These are phyloP conservation scores for Egretta garzetta DNA, from an alignment of 2,113 vertebrate species.

Conservation along the genomic window DNA sequence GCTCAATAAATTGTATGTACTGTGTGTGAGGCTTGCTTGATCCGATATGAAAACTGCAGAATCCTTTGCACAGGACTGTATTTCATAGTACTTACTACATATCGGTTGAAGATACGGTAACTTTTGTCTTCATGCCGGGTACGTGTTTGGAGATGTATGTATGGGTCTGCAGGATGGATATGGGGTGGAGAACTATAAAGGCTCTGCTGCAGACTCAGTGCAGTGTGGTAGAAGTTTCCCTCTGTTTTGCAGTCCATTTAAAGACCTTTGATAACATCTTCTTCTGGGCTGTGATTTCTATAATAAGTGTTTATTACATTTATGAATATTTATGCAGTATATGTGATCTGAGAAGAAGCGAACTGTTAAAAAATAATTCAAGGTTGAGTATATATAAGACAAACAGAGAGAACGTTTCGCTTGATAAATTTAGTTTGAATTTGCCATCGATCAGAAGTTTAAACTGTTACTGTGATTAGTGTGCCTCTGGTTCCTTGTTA, in stretches of 20 bases:
- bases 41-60: background rate
- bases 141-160: accelerated
- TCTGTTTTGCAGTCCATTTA: background rate
- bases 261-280: background rate
- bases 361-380: background rate
- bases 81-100: background rate
- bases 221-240: background rate
- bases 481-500: background rate
- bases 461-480: background rate
- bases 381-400: background rate
- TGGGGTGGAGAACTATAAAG: background rate
- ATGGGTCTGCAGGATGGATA: background rate
- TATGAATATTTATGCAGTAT: background rate
- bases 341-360: background rate
- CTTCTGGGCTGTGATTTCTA: background rate
- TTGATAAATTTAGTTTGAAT: background rate
- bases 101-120: background rate
- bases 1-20: accelerated
- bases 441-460: background rate
- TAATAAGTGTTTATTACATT: background rate
- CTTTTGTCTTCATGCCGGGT: background rate
- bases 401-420: background rate
- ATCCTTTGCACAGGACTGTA: background rate
- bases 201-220: background rate
- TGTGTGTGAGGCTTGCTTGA: background rate